Conservation (phyloP, 2,113 vertebrate species). For the Anolis sagrei region DNA sequence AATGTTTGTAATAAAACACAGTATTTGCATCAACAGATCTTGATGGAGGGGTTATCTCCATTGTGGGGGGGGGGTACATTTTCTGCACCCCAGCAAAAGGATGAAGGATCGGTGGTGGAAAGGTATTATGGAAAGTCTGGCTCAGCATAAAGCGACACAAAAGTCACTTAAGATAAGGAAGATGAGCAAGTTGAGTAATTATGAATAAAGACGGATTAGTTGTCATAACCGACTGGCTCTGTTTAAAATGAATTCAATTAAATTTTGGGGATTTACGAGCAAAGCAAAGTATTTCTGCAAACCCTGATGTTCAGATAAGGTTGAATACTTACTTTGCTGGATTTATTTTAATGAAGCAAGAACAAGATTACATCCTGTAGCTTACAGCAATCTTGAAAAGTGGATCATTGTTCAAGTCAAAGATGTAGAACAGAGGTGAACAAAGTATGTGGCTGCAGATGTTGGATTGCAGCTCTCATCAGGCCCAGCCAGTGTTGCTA, state of each 20-base stretch:
- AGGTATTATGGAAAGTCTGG: background rate
- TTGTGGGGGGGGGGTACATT: background rate
- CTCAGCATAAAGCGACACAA: background rate
- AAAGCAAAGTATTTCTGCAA: background rate
- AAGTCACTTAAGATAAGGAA: background rate
- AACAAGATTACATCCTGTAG: background rate
- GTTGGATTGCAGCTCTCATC: background rate
- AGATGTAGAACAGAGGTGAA: background rate
- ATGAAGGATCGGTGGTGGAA: background rate
- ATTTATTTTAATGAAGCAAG: background rate
- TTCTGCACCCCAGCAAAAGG: background rate
- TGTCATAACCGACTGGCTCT: background rate
- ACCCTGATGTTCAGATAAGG: background rate
- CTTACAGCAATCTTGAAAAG: background rate
- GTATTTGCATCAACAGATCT: background rate
- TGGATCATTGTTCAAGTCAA: background rate
- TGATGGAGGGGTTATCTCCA: background rate
- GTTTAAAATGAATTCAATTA: background rate
- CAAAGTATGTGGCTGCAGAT: too few relatives aligned
- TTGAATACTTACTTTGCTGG: background rate
- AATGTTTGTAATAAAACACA: background rate
- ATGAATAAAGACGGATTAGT: background rate
- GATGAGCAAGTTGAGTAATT: background rate
- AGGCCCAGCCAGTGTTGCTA: background rate
- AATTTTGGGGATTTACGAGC: background rate